phyloP scores from a whole-genome alignment of 2,113 vertebrate species.

The Scophthalmus maximus region DNA sequence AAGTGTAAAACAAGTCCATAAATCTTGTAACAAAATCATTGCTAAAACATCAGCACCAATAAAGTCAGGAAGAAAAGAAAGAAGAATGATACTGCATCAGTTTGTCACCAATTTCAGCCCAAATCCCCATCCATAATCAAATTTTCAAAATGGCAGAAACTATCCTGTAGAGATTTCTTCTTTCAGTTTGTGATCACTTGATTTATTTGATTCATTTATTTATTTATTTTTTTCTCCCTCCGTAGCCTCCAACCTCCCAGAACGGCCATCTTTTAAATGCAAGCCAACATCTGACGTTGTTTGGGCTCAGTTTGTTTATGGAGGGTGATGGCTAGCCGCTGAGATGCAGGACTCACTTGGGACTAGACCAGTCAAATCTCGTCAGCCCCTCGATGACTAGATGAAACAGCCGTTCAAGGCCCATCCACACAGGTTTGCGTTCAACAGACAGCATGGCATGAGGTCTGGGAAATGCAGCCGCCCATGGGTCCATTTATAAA shows the following conservation, averaged over 20 bases:
- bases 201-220: constrained; percentile 4
- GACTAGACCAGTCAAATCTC: constrained; percentile 80
- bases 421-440: constrained; percentile 80
- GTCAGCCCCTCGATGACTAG: constrained; percentile 76
- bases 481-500: constrained; percentile 75
- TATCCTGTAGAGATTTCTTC: constrained; percentile 13
- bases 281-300: constrained; percentile 73
- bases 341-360: constrained; percentile 76
- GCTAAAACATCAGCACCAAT: constrained; percentile 14
- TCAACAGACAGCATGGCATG: constrained; percentile 78
- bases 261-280: constrained; percentile 59
- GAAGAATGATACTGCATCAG: neutral
- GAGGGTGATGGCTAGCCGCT: constrained; percentile 73
- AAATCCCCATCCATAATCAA: constrained; percentile 21
- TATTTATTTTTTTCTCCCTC: constrained; percentile 16
- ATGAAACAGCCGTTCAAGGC: constrained; percentile 82
- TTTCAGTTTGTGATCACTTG: constrained; percentile 35
- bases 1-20: constrained; percentile 25
- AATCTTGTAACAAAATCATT: constrained; percentile 15
- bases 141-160: constrained; percentile 39
- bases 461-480: constrained; percentile 71
- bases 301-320: constrained; percentile 71
- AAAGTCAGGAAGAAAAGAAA: constrained; percentile 4
- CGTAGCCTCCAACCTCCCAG: constrained; percentile 28
- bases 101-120: constrained; percentile 24